Evolutionary conservation across 2,888 invertebrate species (phyloP).

Genomic region (Dorcus parallelipipedus): DNA sequence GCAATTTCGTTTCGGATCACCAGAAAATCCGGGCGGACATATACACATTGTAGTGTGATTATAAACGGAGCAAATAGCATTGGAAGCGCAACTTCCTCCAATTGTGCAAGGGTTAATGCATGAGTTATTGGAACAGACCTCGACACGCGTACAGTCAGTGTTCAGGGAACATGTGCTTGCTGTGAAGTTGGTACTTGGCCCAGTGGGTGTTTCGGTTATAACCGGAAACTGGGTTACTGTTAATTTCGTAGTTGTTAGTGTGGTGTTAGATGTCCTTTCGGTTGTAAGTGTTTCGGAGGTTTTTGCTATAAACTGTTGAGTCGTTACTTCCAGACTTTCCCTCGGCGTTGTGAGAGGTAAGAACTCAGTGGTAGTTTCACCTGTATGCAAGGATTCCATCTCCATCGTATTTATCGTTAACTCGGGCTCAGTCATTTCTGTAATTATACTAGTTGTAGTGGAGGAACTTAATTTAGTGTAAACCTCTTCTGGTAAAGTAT

Average conservation of each 20-base stretch:
- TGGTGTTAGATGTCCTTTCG: background rate
- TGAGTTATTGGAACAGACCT: constrained; percentile 61
- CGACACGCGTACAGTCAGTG: constrained; percentile 60
- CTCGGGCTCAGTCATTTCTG: too few species aligned
- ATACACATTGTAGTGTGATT: constrained; percentile 62
- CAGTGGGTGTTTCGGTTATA: constrained; percentile 21
- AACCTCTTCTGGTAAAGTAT: too few species aligned
- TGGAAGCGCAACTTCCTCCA: constrained; percentile 55
- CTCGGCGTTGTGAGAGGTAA: too few species aligned
- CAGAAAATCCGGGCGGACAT: constrained; percentile 55
- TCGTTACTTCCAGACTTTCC: too few species aligned
- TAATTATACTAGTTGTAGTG: too few species aligned
- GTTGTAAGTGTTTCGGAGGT: constrained; percentile 3
- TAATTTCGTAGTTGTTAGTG: constrained; percentile 5
- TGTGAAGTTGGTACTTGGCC: constrained; percentile 46
- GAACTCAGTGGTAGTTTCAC: too few species aligned
- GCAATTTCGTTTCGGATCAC: constrained; percentile 58
- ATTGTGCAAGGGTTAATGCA: constrained; percentile 63
- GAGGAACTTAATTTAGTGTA: too few species aligned
- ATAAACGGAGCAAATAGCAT: constrained; percentile 60
- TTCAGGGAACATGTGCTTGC: constrained; percentile 58
- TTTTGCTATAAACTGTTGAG: background rate
- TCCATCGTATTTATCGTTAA: too few species aligned
- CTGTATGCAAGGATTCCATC: too few species aligned
- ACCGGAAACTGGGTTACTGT: background rate